phyloP scores from a whole-genome alignment of 2,797 vertebrate genomes.

The Sebastes diploproa region DNA sequence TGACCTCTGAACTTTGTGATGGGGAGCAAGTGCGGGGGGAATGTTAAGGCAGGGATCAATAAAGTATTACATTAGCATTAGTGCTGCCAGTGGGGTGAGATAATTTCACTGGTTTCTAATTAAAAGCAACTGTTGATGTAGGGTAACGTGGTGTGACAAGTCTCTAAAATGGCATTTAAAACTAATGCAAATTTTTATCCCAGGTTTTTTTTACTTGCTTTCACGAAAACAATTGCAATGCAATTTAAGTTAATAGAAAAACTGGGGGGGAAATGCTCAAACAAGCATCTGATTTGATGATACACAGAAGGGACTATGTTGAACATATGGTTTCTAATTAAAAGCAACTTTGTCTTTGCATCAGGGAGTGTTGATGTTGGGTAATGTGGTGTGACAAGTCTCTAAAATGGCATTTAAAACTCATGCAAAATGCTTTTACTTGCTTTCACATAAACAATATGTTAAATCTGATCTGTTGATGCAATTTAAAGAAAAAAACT shows the following conservation, averaged over 20 bases:
- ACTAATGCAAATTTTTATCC: no score
- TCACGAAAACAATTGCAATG: no score
- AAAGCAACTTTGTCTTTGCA: no score
- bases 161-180: no score
- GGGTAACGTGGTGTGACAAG: no score
- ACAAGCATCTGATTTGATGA: neutral
- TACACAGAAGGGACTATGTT: neutral
- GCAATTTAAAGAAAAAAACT: neutral
- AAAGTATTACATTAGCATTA: neutral
- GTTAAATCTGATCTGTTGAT: neutral
- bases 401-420: no score
- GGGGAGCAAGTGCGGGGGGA: neutral
- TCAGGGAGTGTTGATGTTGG: no score
- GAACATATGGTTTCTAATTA: no score
- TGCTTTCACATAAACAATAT: neutral
- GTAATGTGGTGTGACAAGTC: no score
- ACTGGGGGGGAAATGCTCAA: neutral
- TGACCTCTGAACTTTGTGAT: slow-evolving; percentile 45
- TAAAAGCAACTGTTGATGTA: neutral
- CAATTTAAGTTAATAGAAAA: neutral
- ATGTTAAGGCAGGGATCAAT: slow-evolving; percentile 22
- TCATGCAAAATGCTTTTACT: neutral
- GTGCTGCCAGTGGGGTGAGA: neutral
- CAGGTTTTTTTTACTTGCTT: no score
- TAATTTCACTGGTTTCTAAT: neutral